Conservation (phyloP, 2,113 vertebrate genomes). For the Sula dactylatra region DNA sequence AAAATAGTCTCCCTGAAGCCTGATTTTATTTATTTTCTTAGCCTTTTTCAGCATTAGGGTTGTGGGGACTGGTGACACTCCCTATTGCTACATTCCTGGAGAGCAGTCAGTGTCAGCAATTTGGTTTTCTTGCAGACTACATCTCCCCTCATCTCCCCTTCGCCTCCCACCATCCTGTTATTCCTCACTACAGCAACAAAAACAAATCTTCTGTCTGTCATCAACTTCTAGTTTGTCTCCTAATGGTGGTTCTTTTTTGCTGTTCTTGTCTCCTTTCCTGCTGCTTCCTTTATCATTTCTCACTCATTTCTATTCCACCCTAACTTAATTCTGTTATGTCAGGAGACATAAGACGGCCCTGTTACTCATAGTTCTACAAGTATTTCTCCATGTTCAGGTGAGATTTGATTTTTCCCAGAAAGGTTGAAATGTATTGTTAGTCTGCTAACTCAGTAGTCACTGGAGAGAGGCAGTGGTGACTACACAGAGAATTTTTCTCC, state of each 20-base stretch:
- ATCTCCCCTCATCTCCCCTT: background rate
- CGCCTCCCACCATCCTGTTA: background rate
- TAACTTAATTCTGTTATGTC: background rate
- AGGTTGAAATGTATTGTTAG: background rate
- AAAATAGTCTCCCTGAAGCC: background rate
- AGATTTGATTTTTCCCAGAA: constrained; percentile 3
- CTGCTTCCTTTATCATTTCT: background rate
- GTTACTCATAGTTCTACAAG: background rate
- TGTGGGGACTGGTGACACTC: background rate
- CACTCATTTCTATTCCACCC: background rate
- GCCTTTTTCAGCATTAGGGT: background rate
- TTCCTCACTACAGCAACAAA: background rate
- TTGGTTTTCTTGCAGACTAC: background rate
- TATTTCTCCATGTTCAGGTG: background rate
- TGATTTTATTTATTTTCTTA: background rate
- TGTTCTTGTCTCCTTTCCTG: background rate
- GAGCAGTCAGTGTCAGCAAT: background rate
- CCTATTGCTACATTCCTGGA: background rate
- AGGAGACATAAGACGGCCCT: background rate
- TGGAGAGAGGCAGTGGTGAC: background rate
- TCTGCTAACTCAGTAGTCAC: background rate
- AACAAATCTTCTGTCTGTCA: background rate
- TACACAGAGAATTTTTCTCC: background rate
- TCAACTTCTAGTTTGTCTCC: background rate
- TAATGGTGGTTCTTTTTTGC: background rate